These are phyloP conservation scores for Lucinisca nassula DNA, from an alignment of 2,888 invertebrate species.

Conservation along the genomic window DNA sequence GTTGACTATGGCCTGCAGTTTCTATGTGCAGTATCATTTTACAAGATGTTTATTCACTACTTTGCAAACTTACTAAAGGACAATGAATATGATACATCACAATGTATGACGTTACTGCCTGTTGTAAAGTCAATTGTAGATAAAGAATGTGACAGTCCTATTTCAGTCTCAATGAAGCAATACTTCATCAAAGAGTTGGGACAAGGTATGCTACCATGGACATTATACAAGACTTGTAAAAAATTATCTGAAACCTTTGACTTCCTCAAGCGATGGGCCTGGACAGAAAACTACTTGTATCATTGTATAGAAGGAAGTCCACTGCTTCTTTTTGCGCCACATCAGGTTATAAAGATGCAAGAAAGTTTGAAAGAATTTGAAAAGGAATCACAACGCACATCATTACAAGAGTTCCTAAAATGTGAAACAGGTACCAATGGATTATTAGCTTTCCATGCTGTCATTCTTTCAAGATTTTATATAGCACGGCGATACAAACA, in stretches of 20 bases:
- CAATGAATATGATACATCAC: not conserved
- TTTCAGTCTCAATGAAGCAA: not conserved
- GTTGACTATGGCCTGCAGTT: slow-evolving; percentile 20
- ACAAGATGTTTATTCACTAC: not conserved
- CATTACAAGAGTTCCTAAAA: not conserved
- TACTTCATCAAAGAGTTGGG: not conserved
- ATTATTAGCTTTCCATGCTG: not conserved
- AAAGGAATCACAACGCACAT: not conserved
- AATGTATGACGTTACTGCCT: not conserved
- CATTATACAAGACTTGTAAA: not conserved
- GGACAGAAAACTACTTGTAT: not conserved
- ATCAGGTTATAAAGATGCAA: not conserved
- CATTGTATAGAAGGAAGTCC: not conserved
- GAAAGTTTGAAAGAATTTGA: not conserved
- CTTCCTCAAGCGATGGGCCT: not conserved
- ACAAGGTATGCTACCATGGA: not conserved
- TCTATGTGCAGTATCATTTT: slow-evolving; percentile 39
- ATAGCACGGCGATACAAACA: not conserved
- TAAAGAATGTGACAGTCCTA: not conserved
- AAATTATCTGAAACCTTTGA: not conserved
- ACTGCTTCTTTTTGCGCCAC: not conserved
- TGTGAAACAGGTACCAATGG: not conserved
- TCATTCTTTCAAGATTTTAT: not conserved
- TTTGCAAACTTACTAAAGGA: not conserved
- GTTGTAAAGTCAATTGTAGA: not conserved